Evolutionary conservation across 1,140 invertebrate genomes (phyloP).

Genomic region (Lithobius niger): DNA sequence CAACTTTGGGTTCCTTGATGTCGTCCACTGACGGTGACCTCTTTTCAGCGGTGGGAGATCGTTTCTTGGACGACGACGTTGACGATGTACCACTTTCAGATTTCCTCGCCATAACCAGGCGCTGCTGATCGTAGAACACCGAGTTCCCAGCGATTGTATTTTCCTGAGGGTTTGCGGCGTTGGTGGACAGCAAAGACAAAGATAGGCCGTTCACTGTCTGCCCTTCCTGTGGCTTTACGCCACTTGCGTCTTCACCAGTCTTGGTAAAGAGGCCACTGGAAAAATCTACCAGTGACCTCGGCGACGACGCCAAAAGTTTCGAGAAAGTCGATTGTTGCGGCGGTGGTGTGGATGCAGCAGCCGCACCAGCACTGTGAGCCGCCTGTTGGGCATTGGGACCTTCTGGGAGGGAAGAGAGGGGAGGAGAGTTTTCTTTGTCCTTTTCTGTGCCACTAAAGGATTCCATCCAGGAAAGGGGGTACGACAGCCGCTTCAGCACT

Average conservation of each 20-base stretch:
- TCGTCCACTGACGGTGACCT: not conserved
- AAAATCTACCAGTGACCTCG: conserved; percentile 32
- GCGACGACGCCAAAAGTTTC: conserved; percentile 18
- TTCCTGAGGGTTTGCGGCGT: conserved; percentile 25
- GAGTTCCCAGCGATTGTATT: conserved; percentile 15
- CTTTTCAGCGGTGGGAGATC: not conserved
- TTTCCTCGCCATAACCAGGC: no score
- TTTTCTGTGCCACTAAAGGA: conserved; percentile 45
- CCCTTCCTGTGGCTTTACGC: conserved; percentile 15
- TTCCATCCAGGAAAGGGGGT: conserved; percentile 85
- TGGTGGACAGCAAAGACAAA: no score
- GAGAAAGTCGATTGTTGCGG: conserved; percentile 30
- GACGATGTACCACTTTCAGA: conserved; percentile 15
- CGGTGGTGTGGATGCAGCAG: conserved; percentile 37
- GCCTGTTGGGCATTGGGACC: conserved; percentile 18
- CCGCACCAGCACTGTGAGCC: conserved; percentile 29
- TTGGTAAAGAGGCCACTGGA: conserved; percentile 34
- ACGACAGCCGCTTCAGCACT: conserved; percentile 77
- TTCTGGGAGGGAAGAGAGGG: conserved; percentile 11
- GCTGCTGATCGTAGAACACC: no score
- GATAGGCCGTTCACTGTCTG: conserved; percentile 34
- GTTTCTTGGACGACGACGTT: conserved; percentile 5
- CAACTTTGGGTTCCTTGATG: conserved; percentile 41
- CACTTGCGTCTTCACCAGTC: conserved; percentile 21
- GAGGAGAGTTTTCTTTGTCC: conserved; percentile 25